Conservation (phyloP, 2,113 vertebrate genomes). For the Bucco capensis region DNA sequence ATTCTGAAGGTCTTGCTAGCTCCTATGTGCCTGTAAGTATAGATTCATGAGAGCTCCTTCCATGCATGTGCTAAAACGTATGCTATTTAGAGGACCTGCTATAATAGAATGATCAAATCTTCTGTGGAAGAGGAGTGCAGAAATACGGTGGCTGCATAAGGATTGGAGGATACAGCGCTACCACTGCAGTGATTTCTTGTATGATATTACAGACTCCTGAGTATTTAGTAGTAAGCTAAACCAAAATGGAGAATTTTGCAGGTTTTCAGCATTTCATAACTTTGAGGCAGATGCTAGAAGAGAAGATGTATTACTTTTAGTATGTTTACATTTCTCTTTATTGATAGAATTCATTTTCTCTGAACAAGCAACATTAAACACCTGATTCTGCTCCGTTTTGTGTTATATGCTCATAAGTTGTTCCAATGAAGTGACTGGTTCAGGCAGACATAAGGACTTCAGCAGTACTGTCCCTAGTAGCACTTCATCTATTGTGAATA, state of each 20-base stretch:
- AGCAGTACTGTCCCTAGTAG: neutral
- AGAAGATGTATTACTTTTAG: neutral
- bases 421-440: neutral
- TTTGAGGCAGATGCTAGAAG: neutral
- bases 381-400: neutral
- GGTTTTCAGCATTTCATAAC: neutral
- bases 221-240: neutral
- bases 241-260: neutral
- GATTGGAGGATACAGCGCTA: neutral
- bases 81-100: neutral
- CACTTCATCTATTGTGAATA: neutral
- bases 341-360: neutral
- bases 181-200: fast-evolving
- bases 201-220: neutral
- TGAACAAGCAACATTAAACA: neutral
- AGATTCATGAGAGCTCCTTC: neutral
- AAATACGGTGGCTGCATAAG: neutral
- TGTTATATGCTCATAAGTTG: neutral
- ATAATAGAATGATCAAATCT: neutral
- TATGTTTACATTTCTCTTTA: neutral
- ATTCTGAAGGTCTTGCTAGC: neutral
- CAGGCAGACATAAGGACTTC: neutral
- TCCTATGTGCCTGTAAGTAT: fast-evolving
- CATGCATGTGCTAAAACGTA: neutral
- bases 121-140: neutral